phyloP scores from a whole-genome alignment of 2,797 vertebrate genomes.

The Pangasius macronema region DNA sequence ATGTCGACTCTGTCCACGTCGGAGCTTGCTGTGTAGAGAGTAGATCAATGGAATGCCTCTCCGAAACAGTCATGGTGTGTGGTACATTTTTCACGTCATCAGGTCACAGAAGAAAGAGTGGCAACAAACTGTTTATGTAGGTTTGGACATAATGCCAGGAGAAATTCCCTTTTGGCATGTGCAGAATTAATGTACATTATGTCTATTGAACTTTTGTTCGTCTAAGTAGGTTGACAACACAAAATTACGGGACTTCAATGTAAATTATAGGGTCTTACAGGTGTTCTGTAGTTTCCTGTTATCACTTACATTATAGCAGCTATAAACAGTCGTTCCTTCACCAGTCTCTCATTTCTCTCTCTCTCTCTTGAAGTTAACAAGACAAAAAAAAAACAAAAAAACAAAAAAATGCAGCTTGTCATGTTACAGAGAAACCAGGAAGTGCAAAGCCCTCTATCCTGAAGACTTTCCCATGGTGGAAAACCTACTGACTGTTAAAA shows the following conservation, averaged over 20 bases:
- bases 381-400: not conserved
- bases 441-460: not conserved
- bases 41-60: conserved; percentile 33
- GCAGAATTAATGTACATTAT: not conserved
- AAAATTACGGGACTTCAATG: no score
- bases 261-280: no score
- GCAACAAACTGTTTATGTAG: not conserved
- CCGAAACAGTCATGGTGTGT: conserved; percentile 25
- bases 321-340: not conserved
- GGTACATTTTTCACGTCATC: conserved; percentile 44
- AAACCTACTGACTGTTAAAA: not conserved
- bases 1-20: no score
- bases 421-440: not conserved
- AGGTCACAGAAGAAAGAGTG: conserved; percentile 31
- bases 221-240: no score
- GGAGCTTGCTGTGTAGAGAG: not conserved
- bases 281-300: not conserved
- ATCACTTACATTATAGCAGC: not conserved
- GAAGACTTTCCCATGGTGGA: not conserved
- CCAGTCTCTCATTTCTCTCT: not conserved
- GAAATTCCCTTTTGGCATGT: not conserved
- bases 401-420: not conserved
- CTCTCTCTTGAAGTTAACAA: not conserved
- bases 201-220: not conserved
- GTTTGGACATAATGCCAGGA: not conserved